These are phyloP conservation scores for Neolamprologus devosi DNA, from an alignment of 2,113 vertebrate species.

Conservation along the genomic window DNA sequence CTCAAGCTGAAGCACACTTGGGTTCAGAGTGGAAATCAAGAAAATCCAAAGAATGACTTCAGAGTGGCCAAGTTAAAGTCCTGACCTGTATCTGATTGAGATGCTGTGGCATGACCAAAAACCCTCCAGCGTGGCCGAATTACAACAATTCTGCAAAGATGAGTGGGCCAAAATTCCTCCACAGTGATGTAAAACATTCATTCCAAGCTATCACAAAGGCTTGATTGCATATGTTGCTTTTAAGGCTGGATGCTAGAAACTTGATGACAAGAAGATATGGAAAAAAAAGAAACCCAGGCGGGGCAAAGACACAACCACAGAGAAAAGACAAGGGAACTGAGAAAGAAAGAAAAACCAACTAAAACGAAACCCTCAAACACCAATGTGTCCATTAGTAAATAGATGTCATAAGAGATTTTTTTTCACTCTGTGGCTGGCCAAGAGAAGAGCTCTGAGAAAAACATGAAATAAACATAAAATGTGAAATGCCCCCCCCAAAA, in stretches of 20 bases:
- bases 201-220: not conserved
- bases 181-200: fast-evolving
- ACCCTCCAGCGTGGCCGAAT: not conserved
- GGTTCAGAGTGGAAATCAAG: not conserved
- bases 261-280: not conserved
- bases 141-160: not conserved
- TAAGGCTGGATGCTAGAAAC: not conserved
- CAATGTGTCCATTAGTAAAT: not conserved
- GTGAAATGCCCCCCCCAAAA: fast-evolving
- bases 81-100: not conserved
- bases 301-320: not conserved
- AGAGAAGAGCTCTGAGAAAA: not conserved
- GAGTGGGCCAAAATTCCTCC: not conserved
- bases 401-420: not conserved
- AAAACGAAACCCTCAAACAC: not conserved
- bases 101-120: not conserved
- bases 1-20: not conserved
- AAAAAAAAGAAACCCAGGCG: fast-evolving
- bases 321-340: not conserved
- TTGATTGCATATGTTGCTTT: fast-evolving
- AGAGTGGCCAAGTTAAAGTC: not conserved
- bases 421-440: not conserved
- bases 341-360: not conserved
- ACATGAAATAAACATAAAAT: not conserved
- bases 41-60: not conserved